Evolutionary conservation across 2,888 invertebrate genomes (phyloP).

Genomic region (Xiphydria camelus): DNA sequence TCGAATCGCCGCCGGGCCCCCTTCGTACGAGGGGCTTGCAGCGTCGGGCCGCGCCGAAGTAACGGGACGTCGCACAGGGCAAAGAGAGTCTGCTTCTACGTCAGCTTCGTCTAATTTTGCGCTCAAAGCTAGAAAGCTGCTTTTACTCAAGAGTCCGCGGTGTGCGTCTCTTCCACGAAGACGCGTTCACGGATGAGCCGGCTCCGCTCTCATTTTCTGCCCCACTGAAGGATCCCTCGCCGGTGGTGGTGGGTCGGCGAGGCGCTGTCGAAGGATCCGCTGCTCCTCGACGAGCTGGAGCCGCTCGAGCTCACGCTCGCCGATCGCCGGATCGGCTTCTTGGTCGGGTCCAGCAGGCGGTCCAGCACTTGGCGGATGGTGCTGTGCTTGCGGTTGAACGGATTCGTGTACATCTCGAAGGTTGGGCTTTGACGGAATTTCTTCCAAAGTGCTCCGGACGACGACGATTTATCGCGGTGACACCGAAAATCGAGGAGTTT

Average conservation of each 20-base stretch:
- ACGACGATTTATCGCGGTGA: too few relatives aligned
- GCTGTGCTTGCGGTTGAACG: slow-evolving; percentile 72
- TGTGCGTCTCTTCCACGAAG: not conserved
- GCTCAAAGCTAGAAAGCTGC: slow-evolving; percentile 3
- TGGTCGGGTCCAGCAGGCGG: slow-evolving; percentile 63
- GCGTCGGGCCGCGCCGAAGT: too few relatives aligned
- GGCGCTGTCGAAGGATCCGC: slow-evolving; percentile 35
- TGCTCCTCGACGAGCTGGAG: slow-evolving; percentile 35
- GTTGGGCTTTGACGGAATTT: too few relatives aligned
- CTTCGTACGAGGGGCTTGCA: too few relatives aligned
- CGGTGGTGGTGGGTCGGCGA: slow-evolving; percentile 25
- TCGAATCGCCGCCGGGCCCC: too few relatives aligned
- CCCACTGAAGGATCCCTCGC: slow-evolving; percentile 45
- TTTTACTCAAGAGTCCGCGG: not conserved
- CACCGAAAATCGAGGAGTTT: too few relatives aligned
- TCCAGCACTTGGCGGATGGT: slow-evolving; percentile 69
- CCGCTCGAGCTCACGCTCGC: slow-evolving; percentile 47
- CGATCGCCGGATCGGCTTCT: slow-evolving; percentile 45
- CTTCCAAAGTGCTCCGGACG: too few relatives aligned
- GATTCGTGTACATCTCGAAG: slow-evolving; percentile 70
- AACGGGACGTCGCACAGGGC: too few relatives aligned
- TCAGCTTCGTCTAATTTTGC: slow-evolving; percentile 3
- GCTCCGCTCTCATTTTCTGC: slow-evolving; percentile 40
- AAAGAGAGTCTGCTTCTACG: too few relatives aligned
- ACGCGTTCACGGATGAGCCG: not conserved